Percentiles rank a stretch among this genome's conserved stretches.
phyloP scores from a whole-genome alignment of 2,888 invertebrate genomes.

The Amorpha juglandis region DNA sequence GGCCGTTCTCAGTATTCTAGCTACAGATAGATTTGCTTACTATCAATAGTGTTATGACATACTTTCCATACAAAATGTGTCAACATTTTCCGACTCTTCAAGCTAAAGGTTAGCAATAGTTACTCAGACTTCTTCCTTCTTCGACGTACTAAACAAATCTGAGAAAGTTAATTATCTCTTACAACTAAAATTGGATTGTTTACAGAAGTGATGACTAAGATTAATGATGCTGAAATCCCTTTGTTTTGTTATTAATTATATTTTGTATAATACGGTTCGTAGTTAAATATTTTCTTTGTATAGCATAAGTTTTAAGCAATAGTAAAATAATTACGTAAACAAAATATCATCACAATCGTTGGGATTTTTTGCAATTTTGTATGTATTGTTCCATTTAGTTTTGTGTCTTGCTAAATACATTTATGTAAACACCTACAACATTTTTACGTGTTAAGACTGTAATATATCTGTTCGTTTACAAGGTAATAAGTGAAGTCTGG shows the following conservation, averaged over 20 bases:
- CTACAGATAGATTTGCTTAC: too few species aligned
- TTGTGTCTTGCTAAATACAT: too few species aligned
- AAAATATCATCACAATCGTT: too few species aligned
- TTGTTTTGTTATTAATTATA: not conserved
- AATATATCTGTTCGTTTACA: too few species aligned
- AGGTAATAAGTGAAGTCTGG: not conserved
- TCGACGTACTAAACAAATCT: not conserved
- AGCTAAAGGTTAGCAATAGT: not conserved
- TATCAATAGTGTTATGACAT: not conserved
- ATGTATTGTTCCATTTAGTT: too few species aligned
- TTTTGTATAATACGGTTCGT: not conserved
- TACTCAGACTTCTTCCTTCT: not conserved
- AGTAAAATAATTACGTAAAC: not conserved
- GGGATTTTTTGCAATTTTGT: too few species aligned
- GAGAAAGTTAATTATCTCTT: constrained; percentile 9
- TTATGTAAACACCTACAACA: too few species aligned
- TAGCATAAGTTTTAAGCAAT: too few species aligned
- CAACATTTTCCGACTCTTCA: not conserved
- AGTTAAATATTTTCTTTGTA: not conserved
- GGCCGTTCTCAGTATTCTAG: too few species aligned
- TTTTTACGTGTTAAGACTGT: too few species aligned
- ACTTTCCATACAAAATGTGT: not conserved
- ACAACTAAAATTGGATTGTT: constrained; percentile 5
- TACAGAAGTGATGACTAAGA: constrained; percentile 9
- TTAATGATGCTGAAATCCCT: constrained; percentile 2